These are phyloP conservation scores for Lonchura striata DNA, from an alignment of 2,113 vertebrate species.

Conservation along the genomic window DNA sequence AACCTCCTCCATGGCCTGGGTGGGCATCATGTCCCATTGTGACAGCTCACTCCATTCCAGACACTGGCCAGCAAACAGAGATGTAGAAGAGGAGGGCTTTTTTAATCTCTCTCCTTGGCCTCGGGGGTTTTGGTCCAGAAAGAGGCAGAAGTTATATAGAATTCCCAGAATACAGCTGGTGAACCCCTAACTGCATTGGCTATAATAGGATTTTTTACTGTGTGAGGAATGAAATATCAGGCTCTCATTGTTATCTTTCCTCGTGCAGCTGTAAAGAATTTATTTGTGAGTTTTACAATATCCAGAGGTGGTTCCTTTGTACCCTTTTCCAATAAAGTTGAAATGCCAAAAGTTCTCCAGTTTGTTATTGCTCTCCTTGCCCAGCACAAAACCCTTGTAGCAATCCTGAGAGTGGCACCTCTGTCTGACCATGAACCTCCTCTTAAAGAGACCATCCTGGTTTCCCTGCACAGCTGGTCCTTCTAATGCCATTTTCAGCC, in stretches of 20 bases:
- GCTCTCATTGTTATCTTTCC: constrained; percentile 48
- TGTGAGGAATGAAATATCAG: constrained; percentile 50
- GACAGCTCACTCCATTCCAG: neutral
- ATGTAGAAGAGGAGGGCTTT: neutral
- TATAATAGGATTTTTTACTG: constrained; percentile 64
- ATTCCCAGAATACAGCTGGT: constrained; percentile 29
- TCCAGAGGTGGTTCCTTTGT: constrained; percentile 57
- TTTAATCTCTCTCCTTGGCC: constrained; percentile 19
- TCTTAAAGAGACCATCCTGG: neutral
- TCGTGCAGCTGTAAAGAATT: constrained; percentile 60
- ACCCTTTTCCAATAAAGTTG: constrained; percentile 47
- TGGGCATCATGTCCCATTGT: neutral
- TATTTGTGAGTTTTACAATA: constrained; percentile 61
- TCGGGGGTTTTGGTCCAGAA: neutral
- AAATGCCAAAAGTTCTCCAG: constrained; percentile 9
- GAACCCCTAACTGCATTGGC: constrained; percentile 30
- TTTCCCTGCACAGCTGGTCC: neutral
- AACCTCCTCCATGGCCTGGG: neutral
- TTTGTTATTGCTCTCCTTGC: constrained; percentile 26
- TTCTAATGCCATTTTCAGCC: neutral
- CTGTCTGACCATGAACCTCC: neutral
- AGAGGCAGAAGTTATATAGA: constrained; percentile 30
- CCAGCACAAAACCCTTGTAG: neutral
- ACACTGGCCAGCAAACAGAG: neutral
- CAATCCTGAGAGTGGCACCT: neutral